Base-by-base conservation (phyloP, 2,888 invertebrate species). In the Stenichneumon culpator region DNA sequence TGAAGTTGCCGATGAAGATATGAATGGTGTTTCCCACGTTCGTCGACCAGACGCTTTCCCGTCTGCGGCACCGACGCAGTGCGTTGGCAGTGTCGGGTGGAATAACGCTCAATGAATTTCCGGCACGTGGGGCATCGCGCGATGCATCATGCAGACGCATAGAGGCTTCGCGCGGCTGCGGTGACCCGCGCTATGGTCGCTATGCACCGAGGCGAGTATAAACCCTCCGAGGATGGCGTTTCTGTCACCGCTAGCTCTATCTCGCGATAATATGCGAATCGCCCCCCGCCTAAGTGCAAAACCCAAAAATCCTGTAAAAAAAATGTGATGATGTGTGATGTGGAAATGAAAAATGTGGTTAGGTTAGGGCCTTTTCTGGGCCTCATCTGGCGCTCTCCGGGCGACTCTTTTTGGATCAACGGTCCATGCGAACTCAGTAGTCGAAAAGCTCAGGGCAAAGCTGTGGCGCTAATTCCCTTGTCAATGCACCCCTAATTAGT, bases 81-180 rank as follows among this genome's bases (percentile, higher is more conserved):
- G 28, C 75, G 63, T 77, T 22, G 44, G 52, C 28, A 65, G 39
- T 77, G 65, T 54, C 54, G 54, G 44, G 36, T 54, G 54, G 63
- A 25, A 22, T 44, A 70, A 36, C 70, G 50, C 16, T 81, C 73
- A 69, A 77, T 74, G 78, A 82, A 82, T 84, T 79, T 84, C 82
- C 75, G 73, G 73, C 82, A 79, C 84, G 84, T 79, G 78, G 72
- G n/a, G 50, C 67, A 47, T 32, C 36, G 39, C 84, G 81, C 60
- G 70, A 81, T 77, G 68, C 77, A 50, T 68, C 72, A 36, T 60
- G 60, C 67, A 54, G 63, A 75, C 68, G 16, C 70, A 25, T 54
- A n/a, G 39, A 22, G 44, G 7, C 36, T 65, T 22, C 63, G 50
- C 44, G 32, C 44, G 19, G 22, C 47, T 22, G 14, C 9, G 16